phyloP scores from a whole-genome alignment of 2,888 invertebrate genomes.

The Hypolimnas misippus region DNA sequence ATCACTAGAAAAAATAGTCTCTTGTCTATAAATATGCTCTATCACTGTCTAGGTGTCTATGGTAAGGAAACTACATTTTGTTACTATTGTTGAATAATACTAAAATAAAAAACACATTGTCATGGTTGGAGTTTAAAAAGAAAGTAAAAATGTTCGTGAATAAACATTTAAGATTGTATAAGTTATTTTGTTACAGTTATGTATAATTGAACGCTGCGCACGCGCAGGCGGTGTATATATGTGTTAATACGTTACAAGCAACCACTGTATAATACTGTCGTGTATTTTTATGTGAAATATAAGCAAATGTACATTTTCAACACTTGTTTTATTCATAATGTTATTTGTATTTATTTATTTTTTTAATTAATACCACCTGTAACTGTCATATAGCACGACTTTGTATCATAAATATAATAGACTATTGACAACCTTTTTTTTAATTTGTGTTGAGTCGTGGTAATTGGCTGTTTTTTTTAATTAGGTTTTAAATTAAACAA shows the following conservation, averaged over 20 bases:
- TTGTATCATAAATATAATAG: no score
- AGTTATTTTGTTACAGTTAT: constrained; percentile 32
- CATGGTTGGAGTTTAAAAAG: no score
- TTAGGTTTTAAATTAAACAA: neutral
- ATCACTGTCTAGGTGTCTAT: neutral
- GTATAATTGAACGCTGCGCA: neutral
- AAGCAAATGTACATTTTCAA: constrained; percentile 76
- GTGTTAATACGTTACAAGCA: constrained; percentile 53
- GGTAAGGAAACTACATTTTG: neutral
- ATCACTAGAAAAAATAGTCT: constrained; percentile 8
- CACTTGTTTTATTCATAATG: constrained; percentile 66
- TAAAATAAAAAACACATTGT: neutral
- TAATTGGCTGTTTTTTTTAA: neutral
- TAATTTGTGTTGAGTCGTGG: neutral
- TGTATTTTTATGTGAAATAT: constrained; percentile 81
- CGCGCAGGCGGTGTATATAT: constrained; percentile 51
- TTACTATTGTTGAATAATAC: neutral
- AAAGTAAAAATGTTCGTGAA: neutral
- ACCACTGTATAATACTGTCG: constrained; percentile 67
- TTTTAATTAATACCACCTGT: neutral
- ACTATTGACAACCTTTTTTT: no score
- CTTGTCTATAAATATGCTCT: constrained; percentile 3
- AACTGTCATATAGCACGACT: neutral
- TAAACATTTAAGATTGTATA: constrained; percentile 8
- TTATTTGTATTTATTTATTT: constrained; percentile 4